Percentiles rank a stretch among this genome's conserved stretches.
Evolutionary conservation across 2,113 vertebrate genomes (phyloP).

Genomic region (Chunga burmeisteri): DNA sequence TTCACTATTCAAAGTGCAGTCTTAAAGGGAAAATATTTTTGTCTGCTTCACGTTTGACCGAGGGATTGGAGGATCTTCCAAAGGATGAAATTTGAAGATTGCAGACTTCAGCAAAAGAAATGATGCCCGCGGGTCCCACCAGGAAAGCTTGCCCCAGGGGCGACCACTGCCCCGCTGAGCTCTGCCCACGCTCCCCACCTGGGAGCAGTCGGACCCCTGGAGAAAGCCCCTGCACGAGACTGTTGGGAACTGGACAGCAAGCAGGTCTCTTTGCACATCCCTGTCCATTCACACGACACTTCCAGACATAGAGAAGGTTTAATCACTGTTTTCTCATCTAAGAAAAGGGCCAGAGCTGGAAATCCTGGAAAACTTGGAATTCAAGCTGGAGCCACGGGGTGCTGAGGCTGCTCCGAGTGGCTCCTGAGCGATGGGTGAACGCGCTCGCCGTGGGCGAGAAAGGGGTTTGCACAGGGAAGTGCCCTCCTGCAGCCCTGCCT

Average conservation of each 20-base stretch:
- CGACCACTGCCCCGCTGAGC: accelerated
- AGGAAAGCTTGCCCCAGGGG: no score
- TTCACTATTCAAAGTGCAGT: not conserved
- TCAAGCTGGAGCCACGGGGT: not conserved
- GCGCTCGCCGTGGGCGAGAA: accelerated
- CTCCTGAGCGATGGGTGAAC: accelerated
- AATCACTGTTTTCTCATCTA: not conserved
- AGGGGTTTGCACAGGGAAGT: not conserved
- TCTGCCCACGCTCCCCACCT: not conserved
- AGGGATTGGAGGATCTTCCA: not conserved
- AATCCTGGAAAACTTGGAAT: not conserved
- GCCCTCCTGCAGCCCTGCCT: not conserved
- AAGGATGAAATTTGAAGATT: not conserved
- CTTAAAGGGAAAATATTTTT: not conserved
- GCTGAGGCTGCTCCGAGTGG: not conserved
- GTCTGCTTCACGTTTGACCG: not conserved
- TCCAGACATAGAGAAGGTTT: not conserved
- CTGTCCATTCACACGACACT: accelerated
- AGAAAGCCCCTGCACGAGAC: not conserved
- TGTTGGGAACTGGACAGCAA: not conserved
- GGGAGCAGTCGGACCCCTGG: accelerated
- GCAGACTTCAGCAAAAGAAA: not conserved
- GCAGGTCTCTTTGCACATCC: not conserved
- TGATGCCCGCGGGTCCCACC: accelerated
- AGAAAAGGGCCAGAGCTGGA: not conserved